phyloP scores from a whole-genome alignment of 1,140 invertebrate species.

The Bombus ignitus region DNA sequence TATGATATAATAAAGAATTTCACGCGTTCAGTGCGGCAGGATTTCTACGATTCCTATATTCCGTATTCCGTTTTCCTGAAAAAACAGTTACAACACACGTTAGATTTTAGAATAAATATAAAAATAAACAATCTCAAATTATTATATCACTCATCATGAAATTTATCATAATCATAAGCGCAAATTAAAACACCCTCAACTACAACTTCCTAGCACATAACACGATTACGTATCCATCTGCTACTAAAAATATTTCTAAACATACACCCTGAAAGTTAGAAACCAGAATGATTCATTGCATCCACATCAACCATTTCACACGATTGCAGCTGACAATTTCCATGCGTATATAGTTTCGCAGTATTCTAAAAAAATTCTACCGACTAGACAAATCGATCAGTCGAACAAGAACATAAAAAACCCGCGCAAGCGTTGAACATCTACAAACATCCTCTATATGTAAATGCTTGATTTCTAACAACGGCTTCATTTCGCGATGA shows the following conservation, averaged over 20 bases:
- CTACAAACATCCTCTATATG: too few relatives aligned
- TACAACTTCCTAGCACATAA: too few relatives aligned
- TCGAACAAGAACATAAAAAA: background rate
- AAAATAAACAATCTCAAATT: too few relatives aligned
- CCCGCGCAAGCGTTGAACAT: background rate
- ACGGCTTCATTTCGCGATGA: background rate
- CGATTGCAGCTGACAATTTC: background rate
- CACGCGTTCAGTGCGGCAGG: background rate
- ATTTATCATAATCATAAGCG: too few relatives aligned
- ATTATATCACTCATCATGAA: too few relatives aligned
- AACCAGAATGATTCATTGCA: background rate
- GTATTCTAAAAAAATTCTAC: conserved; percentile 6
- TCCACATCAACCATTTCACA: background rate
- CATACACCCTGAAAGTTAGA: background rate
- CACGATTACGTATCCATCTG: too few relatives aligned
- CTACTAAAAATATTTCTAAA: background rate
- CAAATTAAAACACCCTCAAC: too few relatives aligned
- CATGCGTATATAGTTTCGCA: background rate
- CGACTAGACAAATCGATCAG: conserved; percentile 44
- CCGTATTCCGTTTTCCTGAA: too few relatives aligned
- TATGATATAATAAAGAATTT: too few relatives aligned
- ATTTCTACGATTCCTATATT: too few relatives aligned
- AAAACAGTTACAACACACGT: too few relatives aligned
- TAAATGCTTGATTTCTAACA: background rate
- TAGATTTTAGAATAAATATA: too few relatives aligned